These are phyloP conservation scores for Propithecus perrieri DNA, from an alignment of 2,797 vertebrate genomes.

Conservation along the genomic window DNA sequence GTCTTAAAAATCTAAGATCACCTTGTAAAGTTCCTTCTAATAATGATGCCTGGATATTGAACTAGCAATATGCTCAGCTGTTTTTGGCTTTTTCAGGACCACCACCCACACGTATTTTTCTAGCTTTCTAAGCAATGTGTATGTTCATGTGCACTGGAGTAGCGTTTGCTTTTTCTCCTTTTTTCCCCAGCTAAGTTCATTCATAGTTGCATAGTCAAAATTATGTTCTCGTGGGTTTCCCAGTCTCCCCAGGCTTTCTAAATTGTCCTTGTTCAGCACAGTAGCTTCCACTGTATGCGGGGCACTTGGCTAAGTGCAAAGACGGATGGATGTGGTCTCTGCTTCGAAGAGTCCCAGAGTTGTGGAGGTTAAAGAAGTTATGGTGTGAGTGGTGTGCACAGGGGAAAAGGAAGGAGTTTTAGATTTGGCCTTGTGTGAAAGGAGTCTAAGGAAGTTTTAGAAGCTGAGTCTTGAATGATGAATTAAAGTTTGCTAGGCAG, in stretches of 20 bases:
- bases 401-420: not conserved
- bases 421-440: not conserved
- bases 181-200: not conserved
- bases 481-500: not conserved
- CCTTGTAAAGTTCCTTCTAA: not conserved
- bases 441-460: not conserved
- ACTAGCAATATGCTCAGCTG: not conserved
- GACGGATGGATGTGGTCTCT: not conserved
- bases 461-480: not conserved
- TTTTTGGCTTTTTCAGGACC: not conserved
- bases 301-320: not conserved
- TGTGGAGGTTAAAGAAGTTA: not conserved
- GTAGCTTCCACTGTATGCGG: not conserved
- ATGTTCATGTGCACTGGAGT: not conserved
- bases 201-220: not conserved
- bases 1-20: conserved; percentile 4
- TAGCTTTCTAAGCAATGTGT: not conserved
- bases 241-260: not conserved
- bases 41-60: not conserved
- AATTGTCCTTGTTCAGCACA: not conserved
- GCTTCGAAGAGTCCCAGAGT: not conserved
- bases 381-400: not conserved
- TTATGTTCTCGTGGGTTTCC: not conserved
- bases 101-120: not conserved
- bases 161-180: not conserved